Conservation (phyloP, 1,140 invertebrate genomes). For the Calliphora vicina region DNA sequence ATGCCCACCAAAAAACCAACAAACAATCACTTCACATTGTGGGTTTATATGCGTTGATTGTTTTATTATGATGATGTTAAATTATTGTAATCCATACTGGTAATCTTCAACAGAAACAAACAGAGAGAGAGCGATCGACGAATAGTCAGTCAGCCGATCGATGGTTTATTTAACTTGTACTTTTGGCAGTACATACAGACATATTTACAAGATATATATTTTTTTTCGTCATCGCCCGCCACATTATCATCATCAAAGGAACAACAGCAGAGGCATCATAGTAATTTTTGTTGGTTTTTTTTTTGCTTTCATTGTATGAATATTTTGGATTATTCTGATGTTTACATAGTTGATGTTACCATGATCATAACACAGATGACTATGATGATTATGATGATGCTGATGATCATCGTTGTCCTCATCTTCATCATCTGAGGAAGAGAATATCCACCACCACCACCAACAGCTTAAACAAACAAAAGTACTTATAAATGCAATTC, state of each 20-base stretch:
- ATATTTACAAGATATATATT: not conserved
- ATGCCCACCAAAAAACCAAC: not conserved
- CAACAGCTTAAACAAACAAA: not conserved
- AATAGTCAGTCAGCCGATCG: not conserved
- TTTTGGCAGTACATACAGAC: not conserved
- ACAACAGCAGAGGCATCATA: not conserved
- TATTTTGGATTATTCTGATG: not conserved
- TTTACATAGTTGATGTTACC: not conserved
- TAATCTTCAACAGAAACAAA: slow-evolving; percentile 51
- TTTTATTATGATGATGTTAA: slow-evolving; percentile 64
- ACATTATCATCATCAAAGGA: slow-evolving; percentile 6
- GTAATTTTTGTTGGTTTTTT: not conserved
- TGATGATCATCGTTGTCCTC: not conserved
- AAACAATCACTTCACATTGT: slow-evolving; percentile 3
- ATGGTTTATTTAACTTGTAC: not conserved
- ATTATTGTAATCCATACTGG: slow-evolving; percentile 62
- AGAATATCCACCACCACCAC: not conserved
- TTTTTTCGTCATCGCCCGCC: not conserved
- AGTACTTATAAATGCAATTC: slow-evolving; percentile 35
- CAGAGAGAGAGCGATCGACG: too few species aligned
- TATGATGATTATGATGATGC: not conserved
- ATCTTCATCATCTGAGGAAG: not conserved
- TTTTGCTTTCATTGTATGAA: not conserved
- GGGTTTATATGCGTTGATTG: slow-evolving; percentile 54
- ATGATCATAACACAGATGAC: not conserved